Evolutionary conservation across 2,888 invertebrate species (phyloP).

Genomic region (Eupithecia exiguata): DNA sequence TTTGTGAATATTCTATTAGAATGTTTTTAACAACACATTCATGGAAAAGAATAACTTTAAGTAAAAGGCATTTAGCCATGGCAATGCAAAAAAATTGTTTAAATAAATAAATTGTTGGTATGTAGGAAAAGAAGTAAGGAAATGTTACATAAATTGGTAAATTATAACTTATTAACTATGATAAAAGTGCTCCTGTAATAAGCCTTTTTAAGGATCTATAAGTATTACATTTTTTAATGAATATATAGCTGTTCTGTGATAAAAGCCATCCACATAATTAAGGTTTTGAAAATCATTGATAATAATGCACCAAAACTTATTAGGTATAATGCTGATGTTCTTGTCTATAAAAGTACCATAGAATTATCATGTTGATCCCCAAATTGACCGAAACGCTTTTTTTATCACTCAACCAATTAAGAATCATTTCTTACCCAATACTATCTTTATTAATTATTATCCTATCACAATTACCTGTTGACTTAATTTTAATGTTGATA

Average conservation of each 20-base stretch:
- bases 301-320: not conserved
- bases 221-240: not conserved
- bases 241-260: constrained; percentile 16
- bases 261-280: constrained; percentile 16
- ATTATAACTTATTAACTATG: not conserved
- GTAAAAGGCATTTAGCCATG: not conserved
- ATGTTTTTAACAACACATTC: not conserved
- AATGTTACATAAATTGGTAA: not conserved
- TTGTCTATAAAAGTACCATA: not conserved
- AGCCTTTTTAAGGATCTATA: not conserved
- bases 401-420: not conserved
- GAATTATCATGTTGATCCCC: not conserved
- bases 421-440: not conserved
- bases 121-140: not conserved
- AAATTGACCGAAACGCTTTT: not conserved
- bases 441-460: constrained; percentile 3
- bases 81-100: not conserved
- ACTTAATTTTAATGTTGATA: constrained; percentile 32
- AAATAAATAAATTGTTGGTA: not conserved
- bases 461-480: constrained; percentile 31
- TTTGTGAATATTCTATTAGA: constrained; percentile 22
- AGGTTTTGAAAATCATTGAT: constrained; percentile 8
- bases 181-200: constrained; percentile 2
- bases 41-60: not conserved
- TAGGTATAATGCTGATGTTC: not conserved